Evolutionary conservation across 2,113 vertebrate species (phyloP).

Genomic region (Marcusenius ussheri): DNA sequence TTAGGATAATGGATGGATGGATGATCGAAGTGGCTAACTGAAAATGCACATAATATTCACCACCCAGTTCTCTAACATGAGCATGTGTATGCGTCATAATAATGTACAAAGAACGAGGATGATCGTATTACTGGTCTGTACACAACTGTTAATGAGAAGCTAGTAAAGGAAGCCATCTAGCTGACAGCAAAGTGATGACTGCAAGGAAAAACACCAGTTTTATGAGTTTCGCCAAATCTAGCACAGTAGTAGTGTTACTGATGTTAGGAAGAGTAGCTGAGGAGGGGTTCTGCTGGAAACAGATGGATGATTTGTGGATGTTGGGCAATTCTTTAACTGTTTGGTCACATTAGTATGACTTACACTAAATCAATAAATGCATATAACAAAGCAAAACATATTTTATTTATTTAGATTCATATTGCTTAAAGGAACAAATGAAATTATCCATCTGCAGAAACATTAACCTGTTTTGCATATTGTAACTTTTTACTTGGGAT

Average conservation of each 20-base stretch:
- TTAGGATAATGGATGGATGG: too few species aligned
- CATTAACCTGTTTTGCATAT: background rate
- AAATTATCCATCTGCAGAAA: background rate
- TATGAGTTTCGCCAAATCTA: background rate
- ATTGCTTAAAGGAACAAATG: background rate
- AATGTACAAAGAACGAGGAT: background rate
- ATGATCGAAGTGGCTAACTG: too few species aligned
- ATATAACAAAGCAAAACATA: background rate
- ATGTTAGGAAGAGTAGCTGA: background rate
- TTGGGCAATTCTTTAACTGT: background rate
- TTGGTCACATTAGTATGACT: background rate
- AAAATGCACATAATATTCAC: too few species aligned
- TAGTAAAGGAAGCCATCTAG: background rate
- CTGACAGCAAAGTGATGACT: background rate
- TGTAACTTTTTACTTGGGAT: too few species aligned
- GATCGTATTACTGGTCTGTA: background rate
- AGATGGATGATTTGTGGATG: background rate
- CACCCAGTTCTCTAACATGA: too few species aligned
- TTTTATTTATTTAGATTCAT: background rate
- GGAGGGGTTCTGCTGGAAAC: background rate
- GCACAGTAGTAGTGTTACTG: background rate
- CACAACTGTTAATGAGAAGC: background rate
- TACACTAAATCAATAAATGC: background rate
- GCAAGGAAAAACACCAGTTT: background rate
- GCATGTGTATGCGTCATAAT: background rate